phyloP scores from a whole-genome alignment of 2,888 invertebrate species.

The Metalampra italica region DNA sequence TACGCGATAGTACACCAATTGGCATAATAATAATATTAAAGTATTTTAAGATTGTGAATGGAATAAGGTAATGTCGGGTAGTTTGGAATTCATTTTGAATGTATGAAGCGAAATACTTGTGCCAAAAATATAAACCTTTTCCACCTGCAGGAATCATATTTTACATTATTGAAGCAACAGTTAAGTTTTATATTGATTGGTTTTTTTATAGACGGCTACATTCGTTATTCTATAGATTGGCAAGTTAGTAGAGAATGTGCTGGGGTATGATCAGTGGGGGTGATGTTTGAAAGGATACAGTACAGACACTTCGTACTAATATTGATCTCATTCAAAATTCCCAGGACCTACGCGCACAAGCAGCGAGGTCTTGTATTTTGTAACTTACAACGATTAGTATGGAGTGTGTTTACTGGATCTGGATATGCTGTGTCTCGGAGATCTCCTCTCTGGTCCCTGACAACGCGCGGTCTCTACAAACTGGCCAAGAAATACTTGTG shows the following conservation, averaged over 20 bases:
- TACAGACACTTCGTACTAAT: too few species aligned
- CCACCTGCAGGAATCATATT: neutral
- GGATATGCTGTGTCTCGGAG: too few species aligned
- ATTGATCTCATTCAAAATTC: too few species aligned
- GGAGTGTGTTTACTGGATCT: too few species aligned
- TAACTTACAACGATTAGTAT: too few species aligned
- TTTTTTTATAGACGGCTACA: neutral
- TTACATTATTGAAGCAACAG: neutral
- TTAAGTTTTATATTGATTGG: slow-evolving; percentile 4
- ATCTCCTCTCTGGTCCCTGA: neutral
- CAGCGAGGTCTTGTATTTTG: too few species aligned
- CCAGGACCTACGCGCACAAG: too few species aligned
- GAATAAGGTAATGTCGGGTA: slow-evolving; percentile 25
- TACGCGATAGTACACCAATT: slow-evolving; percentile 25
- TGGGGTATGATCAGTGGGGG: neutral
- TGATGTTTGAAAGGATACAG: neutral
- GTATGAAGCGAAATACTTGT: slow-evolving; percentile 43
- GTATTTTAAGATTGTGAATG: slow-evolving; percentile 34
- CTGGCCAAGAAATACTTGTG: slow-evolving; percentile 26
- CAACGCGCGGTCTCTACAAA: neutral
- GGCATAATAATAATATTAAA: slow-evolving; percentile 20
- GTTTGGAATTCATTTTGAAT: slow-evolving; percentile 17
- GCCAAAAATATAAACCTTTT: slow-evolving; percentile 46
- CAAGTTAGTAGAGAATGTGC: slow-evolving; percentile 3
- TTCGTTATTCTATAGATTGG: slow-evolving; percentile 5